Percentiles rank a stretch among this genome's conserved stretches.
Conservation (phyloP, 2,113 vertebrate genomes). For the Anarrhichthys ocellatus region DNA sequence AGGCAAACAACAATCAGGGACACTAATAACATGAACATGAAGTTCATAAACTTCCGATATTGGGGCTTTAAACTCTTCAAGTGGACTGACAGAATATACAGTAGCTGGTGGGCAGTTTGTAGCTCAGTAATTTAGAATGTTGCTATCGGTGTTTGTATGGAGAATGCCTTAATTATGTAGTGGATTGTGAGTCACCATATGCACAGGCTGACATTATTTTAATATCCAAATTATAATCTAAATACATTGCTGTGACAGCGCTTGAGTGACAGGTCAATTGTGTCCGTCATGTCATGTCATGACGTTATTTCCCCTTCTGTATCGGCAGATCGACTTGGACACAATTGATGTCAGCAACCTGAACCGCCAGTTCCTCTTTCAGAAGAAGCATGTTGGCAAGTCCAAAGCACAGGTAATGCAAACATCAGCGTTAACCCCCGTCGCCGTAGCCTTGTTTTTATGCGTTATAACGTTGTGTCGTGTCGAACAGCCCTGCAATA, state of each 20-base stretch:
- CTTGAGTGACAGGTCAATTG: background rate
- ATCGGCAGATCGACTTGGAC: slow-evolving; percentile 94
- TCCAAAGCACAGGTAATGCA: slow-evolving; percentile 94
- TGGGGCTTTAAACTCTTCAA: background rate
- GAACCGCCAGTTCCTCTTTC: slow-evolving; percentile 98
- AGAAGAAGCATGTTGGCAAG: slow-evolving; percentile 99
- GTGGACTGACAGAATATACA: background rate
- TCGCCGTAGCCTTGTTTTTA: background rate
- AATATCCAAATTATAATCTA: background rate
- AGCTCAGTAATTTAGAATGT: background rate
- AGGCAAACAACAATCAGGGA: no score
- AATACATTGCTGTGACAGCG: background rate
- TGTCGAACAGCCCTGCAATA: background rate
- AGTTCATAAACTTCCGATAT: background rate
- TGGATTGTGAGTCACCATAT: background rate
- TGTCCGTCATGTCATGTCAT: background rate
- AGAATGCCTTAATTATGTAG: background rate
- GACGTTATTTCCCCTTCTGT: background rate
- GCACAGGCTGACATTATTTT: background rate
- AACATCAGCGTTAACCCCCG: background rate
- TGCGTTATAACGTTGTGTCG: no score
- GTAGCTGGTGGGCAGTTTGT: no score
- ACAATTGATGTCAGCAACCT: slow-evolving; percentile 99
- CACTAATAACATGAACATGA: no score
- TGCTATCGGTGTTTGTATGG: background rate